phyloP scores from a whole-genome alignment of 2,888 invertebrate species.

The Drosophila histrio region DNA sequence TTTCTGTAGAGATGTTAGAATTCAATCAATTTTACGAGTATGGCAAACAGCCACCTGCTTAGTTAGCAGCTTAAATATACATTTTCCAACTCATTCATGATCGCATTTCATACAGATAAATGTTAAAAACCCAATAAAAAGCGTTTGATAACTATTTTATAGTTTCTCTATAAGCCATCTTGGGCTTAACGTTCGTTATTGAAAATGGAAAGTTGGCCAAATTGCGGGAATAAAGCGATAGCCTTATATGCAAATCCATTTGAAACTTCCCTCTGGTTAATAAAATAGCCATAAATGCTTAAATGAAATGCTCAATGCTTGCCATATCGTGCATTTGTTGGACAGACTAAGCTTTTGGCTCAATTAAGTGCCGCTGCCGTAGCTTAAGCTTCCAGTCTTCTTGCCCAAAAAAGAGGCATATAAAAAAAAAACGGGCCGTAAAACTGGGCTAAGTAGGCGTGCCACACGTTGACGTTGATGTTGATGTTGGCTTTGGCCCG shows the following conservation, averaged over 20 bases:
- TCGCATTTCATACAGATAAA: background rate
- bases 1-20: background rate
- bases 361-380: slow-evolving; percentile 27
- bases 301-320: slow-evolving; percentile 28
- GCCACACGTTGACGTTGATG: slow-evolving; percentile 18
- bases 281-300: slow-evolving; percentile 30
- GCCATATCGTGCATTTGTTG: slow-evolving; percentile 27
- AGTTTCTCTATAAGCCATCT: slow-evolving; percentile 8
- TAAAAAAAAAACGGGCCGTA: slow-evolving; percentile 21
- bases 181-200: slow-evolving; percentile 21
- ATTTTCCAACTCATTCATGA: slow-evolving; percentile 8
- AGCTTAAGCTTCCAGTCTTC: slow-evolving; percentile 32
- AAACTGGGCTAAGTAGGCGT: slow-evolving; percentile 41
- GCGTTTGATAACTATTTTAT: slow-evolving; percentile 5
- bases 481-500: background rate
- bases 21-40: slow-evolving; percentile 1
- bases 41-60: background rate
- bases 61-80: background rate
- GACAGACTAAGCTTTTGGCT: slow-evolving; percentile 7
- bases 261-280: slow-evolving; percentile 5
- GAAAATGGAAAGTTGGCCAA: slow-evolving; percentile 49
- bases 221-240: slow-evolving; percentile 3
- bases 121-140: background rate
- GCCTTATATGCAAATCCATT: slow-evolving; percentile 39
- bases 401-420: slow-evolving; percentile 15